Conservation (phyloP, 2,113 vertebrate genomes). For the Nettapus auritus region DNA sequence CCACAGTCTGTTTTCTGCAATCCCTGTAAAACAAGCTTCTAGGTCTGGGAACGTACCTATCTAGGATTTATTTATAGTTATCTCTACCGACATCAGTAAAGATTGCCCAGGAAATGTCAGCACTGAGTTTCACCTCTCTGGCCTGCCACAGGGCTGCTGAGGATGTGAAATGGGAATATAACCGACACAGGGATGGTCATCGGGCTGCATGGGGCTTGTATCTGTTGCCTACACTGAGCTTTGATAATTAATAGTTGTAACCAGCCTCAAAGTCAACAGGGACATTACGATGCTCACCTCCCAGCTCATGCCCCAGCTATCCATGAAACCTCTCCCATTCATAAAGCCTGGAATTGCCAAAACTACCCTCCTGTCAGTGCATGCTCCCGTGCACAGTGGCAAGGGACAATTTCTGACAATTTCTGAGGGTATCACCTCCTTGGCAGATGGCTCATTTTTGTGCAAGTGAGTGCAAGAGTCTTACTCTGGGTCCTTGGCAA, state of each 20-base stretch:
- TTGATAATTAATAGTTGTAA: not conserved
- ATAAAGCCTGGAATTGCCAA: not conserved
- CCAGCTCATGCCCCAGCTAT: not conserved
- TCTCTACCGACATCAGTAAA: not conserved
- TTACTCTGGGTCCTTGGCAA: not conserved
- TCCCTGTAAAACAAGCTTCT: not conserved
- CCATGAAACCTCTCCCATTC: not conserved
- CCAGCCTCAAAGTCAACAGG: not conserved
- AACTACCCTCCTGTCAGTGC: not conserved
- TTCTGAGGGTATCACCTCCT: not conserved
- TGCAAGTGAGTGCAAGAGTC: not conserved
- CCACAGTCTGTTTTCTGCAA: not conserved
- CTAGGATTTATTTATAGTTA: not conserved
- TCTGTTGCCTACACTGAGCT: not conserved
- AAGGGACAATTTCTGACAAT: not conserved
- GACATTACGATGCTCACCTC: not conserved
- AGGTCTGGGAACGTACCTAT: not conserved
- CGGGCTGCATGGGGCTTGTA: not conserved
- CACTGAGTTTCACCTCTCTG: not conserved
- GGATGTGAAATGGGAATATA: not conserved
- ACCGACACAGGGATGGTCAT: not conserved
- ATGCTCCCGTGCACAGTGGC: not conserved
- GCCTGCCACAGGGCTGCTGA: not conserved
- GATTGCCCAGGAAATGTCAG: not conserved
- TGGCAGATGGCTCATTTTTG: not conserved